Conservation (phyloP, 2,797 vertebrate genomes). For the Capromys pilorides region DNA sequence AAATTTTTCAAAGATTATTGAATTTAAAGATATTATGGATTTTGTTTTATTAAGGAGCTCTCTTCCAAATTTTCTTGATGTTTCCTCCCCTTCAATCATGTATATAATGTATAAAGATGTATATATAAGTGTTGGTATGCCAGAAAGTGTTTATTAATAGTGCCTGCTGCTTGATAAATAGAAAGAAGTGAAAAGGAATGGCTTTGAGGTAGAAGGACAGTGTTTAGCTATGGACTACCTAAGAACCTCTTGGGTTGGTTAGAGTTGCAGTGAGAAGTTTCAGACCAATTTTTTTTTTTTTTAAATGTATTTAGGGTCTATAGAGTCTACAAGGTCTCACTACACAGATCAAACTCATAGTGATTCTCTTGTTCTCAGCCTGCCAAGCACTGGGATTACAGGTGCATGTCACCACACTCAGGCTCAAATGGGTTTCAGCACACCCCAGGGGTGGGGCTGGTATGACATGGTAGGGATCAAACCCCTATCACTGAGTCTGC, state of each 20-base stretch:
- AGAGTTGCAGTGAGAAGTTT: background rate
- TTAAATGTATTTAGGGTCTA: no score
- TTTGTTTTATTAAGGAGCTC: slow-evolving; percentile 9
- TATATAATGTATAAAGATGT: background rate
- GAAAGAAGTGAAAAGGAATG: background rate
- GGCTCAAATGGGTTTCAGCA: no score
- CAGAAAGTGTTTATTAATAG: background rate
- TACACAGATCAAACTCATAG: no score
- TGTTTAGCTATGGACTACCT: background rate
- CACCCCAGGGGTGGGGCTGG: no score
- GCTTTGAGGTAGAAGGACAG: background rate
- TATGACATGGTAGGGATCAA: no score
- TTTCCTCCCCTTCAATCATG: background rate
- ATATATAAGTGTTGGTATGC: background rate
- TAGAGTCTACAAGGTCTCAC: no score
- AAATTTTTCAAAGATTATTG: background rate
- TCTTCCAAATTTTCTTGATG: slow-evolving; percentile 12
- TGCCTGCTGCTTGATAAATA: background rate
- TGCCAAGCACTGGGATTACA: no score
- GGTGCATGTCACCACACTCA: no score
- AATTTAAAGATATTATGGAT: background rate
- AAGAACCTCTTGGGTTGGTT: background rate
- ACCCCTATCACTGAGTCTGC: no score
- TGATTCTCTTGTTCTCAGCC: no score
- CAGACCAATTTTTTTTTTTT: background rate